Evolutionary conservation across 2,797 vertebrate species (phyloP).

Genomic region (Huso huso): DNA sequence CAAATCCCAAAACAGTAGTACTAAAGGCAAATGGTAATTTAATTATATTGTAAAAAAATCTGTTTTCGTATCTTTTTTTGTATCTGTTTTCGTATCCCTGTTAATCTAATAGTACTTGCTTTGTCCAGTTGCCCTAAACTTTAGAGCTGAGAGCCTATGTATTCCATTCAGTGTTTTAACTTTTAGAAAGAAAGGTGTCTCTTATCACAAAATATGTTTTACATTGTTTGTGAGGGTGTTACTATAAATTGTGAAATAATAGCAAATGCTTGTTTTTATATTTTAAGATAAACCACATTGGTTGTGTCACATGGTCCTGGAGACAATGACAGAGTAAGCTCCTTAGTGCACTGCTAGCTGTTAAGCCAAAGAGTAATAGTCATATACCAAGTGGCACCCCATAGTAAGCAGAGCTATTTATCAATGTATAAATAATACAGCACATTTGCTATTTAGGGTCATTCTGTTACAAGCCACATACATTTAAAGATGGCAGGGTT

Average conservation of each 20-base stretch:
- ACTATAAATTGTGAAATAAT: neutral
- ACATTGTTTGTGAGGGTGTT: neutral
- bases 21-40: neutral
- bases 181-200: too few species aligned
- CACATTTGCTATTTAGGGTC: constrained; percentile 44
- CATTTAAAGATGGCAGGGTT: constrained; percentile 47
- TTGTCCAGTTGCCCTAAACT: too few species aligned
- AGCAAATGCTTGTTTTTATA: neutral
- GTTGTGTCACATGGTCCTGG: constrained; percentile 10
- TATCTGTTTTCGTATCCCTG: neutral
- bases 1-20: neutral
- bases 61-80: too few species aligned
- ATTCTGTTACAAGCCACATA: constrained; percentile 35
- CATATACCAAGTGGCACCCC: constrained; percentile 49
- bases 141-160: too few species aligned
- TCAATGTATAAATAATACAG: constrained; percentile 47
- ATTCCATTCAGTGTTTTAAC: too few species aligned
- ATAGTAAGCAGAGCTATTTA: constrained; percentile 56
- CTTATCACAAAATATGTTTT: neutral
- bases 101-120: too few species aligned
- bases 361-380: constrained; percentile 66
- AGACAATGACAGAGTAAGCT: constrained; percentile 67
- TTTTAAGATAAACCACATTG: constrained; percentile 4
- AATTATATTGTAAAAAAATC: neutral
- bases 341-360: constrained; percentile 60